A percentile compares a stretch with the other conserved stretches of the same genome.
phyloP scores from a whole-genome alignment of 2,888 invertebrate genomes.

The Pristionchus maxplancki region DNA sequence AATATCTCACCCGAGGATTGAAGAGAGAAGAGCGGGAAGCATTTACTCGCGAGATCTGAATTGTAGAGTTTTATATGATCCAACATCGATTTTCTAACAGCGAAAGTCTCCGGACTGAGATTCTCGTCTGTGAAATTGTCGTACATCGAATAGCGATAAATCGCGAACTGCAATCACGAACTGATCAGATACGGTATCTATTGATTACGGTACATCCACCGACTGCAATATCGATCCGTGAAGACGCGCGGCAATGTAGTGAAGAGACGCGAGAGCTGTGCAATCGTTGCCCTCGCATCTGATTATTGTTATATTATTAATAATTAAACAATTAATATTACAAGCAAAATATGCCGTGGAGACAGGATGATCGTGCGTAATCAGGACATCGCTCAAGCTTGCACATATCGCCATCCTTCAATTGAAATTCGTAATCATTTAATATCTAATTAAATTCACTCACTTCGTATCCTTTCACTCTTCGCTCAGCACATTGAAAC shows the following conservation, averaged over 20 bases:
- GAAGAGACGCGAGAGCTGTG: background rate
- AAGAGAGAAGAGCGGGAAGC: background rate
- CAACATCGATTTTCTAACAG: background rate
- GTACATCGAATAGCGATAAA: background rate
- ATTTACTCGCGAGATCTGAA: background rate
- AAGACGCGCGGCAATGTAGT: background rate
- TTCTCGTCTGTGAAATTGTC: background rate
- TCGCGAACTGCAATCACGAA: background rate
- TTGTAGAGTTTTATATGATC: background rate
- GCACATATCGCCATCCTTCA: background rate
- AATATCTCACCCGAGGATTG: background rate
- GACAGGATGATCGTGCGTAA: background rate
- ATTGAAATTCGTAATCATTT: background rate
- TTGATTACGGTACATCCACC: background rate
- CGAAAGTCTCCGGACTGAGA: background rate
- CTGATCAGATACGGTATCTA: background rate
- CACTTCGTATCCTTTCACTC: no score
- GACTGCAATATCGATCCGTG: background rate
- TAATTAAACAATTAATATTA: background rate
- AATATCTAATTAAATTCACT: no score
- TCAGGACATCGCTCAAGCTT: background rate
- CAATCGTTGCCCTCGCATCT: background rate
- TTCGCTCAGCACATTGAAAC: no score
- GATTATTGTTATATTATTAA: background rate
- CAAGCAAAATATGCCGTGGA: background rate